phyloP scores from a whole-genome alignment of 2,888 invertebrate genomes.

The Bedellia somnulentella region DNA sequence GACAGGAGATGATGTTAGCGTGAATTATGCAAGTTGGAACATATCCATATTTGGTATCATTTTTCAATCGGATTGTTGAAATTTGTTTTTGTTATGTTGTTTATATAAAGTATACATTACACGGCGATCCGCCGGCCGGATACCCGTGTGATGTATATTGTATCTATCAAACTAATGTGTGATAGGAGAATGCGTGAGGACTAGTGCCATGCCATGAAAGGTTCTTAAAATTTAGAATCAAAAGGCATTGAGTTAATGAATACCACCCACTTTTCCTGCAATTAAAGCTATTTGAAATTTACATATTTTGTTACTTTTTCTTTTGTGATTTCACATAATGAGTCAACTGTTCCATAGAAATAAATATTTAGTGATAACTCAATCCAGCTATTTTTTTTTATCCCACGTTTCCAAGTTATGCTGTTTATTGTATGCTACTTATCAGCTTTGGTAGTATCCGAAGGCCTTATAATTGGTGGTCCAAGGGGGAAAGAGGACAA shows the following conservation, averaged over 20 bases:
- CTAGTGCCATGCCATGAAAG: conserved; percentile 61
- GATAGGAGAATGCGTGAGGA: conserved; percentile 58
- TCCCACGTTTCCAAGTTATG: too few species aligned
- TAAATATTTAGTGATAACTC: conserved; percentile 38
- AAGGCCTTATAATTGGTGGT: too few species aligned
- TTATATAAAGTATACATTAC: too few species aligned
- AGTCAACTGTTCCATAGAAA: conserved; percentile 52
- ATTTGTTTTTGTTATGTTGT: too few species aligned
- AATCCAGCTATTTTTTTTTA: too few species aligned
- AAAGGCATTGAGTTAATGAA: conserved; percentile 53
- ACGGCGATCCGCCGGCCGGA: too few species aligned
- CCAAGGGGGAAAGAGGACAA: too few species aligned
- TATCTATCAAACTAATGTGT: conserved; percentile 24
- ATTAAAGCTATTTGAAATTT: conserved; percentile 35
- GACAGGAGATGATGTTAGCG: conserved; percentile 58
- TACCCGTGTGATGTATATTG: too few species aligned
- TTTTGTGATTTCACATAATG: conserved; percentile 32
- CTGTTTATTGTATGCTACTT: too few species aligned
- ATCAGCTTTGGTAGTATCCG: too few species aligned
- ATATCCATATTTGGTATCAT: neutral
- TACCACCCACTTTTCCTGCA: conserved; percentile 60
- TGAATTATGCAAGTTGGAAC: conserved; percentile 51
- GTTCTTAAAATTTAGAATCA: conserved; percentile 57
- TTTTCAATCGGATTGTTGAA: too few species aligned
- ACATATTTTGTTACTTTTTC: conserved; percentile 27